Conservation (phyloP, 2,113 vertebrate species). For the Albula goreensis region DNA sequence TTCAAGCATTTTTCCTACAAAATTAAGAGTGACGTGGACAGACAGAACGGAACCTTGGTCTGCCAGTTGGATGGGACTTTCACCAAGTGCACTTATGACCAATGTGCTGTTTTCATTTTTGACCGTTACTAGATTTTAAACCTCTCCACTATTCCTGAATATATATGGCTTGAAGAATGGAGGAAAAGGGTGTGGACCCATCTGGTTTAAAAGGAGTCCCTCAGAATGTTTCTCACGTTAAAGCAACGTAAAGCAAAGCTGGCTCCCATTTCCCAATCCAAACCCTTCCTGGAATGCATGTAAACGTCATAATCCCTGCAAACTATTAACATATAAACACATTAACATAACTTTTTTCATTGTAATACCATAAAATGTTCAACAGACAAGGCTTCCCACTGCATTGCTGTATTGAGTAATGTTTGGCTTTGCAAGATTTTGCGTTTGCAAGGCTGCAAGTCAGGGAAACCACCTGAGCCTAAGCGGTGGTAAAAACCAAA, state of each 20-base stretch:
- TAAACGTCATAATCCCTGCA: not conserved
- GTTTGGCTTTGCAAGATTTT: no score
- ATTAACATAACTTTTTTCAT: not conserved
- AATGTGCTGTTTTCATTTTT: no score
- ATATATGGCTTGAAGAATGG: no score
- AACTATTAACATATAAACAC: not conserved
- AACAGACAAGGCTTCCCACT: no score
- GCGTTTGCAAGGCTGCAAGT: no score
- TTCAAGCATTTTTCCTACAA: not conserved
- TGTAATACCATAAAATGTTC: not conserved
- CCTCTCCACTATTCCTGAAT: no score
- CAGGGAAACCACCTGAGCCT: no score
- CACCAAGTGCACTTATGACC: not conserved
- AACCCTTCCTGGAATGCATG: not conserved
- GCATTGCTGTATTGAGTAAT: no score
- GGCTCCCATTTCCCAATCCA: not conserved
- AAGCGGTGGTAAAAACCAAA: not conserved
- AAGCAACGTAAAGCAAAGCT: no score
- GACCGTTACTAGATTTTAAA: no score
- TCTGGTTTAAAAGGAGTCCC: not conserved
- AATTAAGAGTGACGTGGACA: not conserved
- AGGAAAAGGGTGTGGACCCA: no score
- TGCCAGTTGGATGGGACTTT: not conserved
- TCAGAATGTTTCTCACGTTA: not conserved
- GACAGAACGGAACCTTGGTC: not conserved